A percentile compares a stretch with the other conserved stretches of the same genome.
Evolutionary conservation across 2,113 vertebrate genomes (phyloP).

Genomic region (Tilapia sparmanii): DNA sequence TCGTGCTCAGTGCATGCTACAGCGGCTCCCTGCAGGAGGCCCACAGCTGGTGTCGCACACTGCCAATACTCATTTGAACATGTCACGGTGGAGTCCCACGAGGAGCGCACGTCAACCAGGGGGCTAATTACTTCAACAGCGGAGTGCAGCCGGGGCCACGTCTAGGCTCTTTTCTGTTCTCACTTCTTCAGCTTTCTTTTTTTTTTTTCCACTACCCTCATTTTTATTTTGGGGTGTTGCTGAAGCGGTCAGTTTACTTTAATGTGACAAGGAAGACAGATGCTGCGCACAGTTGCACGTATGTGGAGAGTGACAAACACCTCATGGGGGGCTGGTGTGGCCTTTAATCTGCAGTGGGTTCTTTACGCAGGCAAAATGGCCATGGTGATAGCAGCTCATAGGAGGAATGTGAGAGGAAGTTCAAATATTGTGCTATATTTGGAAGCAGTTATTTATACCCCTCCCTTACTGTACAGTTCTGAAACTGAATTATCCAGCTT

Average conservation of each 20-base stretch:
- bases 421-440: constrained; percentile 59
- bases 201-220: background rate
- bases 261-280: constrained; percentile 42
- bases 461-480: constrained; percentile 31
- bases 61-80: constrained; percentile 64
- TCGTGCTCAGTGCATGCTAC: background rate
- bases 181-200: background rate
- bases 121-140: constrained; percentile 63
- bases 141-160: constrained; percentile 54
- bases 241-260: constrained; percentile 31
- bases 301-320: constrained; percentile 44
- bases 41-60: constrained; percentile 57
- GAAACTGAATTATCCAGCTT: constrained; percentile 27
- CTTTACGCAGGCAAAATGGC: constrained; percentile 15
- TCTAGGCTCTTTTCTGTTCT: constrained; percentile 40
- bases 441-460: constrained; percentile 51
- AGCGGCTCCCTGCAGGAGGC: constrained; percentile 41
- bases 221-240: constrained; percentile 42
- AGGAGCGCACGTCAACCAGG: constrained; percentile 46
- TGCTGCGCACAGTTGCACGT: constrained; percentile 37
- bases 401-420: constrained; percentile 56
- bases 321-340: constrained; percentile 12
- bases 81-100: constrained; percentile 47
- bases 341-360: constrained; percentile 22
- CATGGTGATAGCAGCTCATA: constrained; percentile 44